Evolutionary conservation across 2,888 invertebrate genomes (phyloP).

Genomic region (Chamaedrilus cognettii): DNA sequence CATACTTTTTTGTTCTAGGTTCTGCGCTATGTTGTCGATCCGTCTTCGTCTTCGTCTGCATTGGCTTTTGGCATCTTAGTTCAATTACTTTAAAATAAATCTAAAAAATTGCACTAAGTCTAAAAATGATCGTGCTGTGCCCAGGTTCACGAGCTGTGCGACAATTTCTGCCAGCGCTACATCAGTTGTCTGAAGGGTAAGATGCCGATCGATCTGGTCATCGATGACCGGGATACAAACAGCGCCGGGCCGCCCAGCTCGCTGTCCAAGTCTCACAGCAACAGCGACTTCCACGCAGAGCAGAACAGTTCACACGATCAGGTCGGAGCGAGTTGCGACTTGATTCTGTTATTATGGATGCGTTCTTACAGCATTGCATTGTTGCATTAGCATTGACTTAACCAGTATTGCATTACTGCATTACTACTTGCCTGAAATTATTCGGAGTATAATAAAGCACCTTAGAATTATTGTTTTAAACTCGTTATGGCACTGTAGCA

Average conservation of each 20-base stretch:
- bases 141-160: constrained; percentile 99
- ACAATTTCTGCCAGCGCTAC: constrained; percentile 99
- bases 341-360: background rate
- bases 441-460: too few relatives aligned
- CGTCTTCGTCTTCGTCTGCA: too few relatives aligned
- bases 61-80: too few relatives aligned
- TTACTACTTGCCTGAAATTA: too few relatives aligned
- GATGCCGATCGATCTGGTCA: constrained; percentile 99
- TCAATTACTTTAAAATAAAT: too few relatives aligned
- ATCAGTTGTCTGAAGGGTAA: constrained; percentile 99
- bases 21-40: too few relatives aligned
- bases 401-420: too few relatives aligned
- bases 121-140: too few relatives aligned
- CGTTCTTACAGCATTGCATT: background rate
- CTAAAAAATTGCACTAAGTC: too few relatives aligned
- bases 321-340: too few relatives aligned
- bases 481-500: background rate
- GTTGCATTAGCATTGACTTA: background rate
- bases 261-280: background rate
- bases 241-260: constrained; percentile 2
- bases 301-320: background rate
- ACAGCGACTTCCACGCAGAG: background rate
- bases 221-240: constrained; percentile 80
- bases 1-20: too few relatives aligned
- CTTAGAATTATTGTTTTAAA: background rate